Evolutionary conservation across 2,797 vertebrate genomes (phyloP).

Genomic region (Sylvilagus floridanus): DNA sequence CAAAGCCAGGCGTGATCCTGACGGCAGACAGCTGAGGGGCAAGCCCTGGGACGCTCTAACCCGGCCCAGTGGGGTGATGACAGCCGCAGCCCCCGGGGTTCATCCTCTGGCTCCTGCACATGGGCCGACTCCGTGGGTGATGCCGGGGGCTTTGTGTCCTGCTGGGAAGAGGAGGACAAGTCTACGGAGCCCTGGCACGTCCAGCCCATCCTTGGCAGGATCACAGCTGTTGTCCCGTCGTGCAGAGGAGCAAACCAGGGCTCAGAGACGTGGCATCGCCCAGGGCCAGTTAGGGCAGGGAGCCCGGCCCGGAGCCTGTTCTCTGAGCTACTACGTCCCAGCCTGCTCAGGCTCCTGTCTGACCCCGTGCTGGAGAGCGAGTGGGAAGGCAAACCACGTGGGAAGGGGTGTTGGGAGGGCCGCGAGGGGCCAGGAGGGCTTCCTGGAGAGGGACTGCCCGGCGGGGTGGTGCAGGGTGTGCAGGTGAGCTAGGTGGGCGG

Average conservation of each 20-base stretch:
- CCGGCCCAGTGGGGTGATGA: background rate
- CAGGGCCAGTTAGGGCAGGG: background rate
- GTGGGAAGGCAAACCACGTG: background rate
- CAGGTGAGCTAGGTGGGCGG: too few relatives aligned
- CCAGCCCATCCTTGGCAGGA: too few relatives aligned
- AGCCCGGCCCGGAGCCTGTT: background rate
- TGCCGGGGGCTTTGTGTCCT: background rate
- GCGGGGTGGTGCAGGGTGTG: too few relatives aligned
- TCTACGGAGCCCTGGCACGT: background rate
- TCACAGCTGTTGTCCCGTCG: background rate
- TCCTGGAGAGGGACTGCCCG: background rate
- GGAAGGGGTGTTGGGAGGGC: background rate
- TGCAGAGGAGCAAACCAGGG: background rate
- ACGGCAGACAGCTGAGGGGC: background rate
- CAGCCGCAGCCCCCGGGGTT: accelerated
- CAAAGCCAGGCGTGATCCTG: background rate
- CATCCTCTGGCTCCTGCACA: background rate
- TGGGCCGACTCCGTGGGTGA: background rate
- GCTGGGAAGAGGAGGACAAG: too few relatives aligned
- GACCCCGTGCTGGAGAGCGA: background rate
- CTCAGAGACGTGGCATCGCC: background rate
- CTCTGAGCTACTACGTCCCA: accelerated
- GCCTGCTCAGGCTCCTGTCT: background rate
- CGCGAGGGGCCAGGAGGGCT: background rate
- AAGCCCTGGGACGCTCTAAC: background rate